Conservation (phyloP, 64 coral and sea anemone species). For the Acropora yongei region DNA sequence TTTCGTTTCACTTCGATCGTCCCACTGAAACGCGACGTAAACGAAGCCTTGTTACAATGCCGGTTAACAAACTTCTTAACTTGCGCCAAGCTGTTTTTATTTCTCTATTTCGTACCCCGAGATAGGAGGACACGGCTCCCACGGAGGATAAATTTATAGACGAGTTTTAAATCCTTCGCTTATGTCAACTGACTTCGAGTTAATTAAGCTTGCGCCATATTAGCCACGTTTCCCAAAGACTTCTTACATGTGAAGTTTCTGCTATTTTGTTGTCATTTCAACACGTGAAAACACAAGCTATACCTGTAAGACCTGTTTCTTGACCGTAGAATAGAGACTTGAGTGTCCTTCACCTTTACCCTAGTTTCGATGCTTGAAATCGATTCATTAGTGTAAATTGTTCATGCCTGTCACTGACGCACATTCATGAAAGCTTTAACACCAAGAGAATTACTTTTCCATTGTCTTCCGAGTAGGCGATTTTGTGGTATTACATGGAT, state of each 20-base stretch:
- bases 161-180: too few species aligned
- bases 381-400: not conserved
- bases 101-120: too few species aligned
- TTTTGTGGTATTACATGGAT: slow-evolving; percentile 1
- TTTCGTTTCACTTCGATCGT: not conserved
- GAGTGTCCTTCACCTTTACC: not conserved
- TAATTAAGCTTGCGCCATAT: too few species aligned
- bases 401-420: not conserved
- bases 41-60: too few species aligned
- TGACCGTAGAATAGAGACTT: not conserved
- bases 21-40: not conserved
- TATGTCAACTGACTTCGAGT: too few species aligned
- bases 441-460: not conserved
- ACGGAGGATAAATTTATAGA: too few species aligned
- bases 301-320: not conserved
- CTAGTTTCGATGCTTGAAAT: not conserved
- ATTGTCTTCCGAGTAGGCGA: not conserved
- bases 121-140: too few species aligned
- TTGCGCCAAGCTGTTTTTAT: too few species aligned
- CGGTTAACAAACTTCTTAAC: too few species aligned
- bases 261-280: not conserved
- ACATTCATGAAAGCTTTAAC: not conserved
- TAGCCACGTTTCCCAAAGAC: not conserved
- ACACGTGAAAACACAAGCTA: not conserved
- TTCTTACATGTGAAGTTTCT: not conserved